phyloP scores from a whole-genome alignment of 1,140 invertebrate species.

The Drosophila truncata region DNA sequence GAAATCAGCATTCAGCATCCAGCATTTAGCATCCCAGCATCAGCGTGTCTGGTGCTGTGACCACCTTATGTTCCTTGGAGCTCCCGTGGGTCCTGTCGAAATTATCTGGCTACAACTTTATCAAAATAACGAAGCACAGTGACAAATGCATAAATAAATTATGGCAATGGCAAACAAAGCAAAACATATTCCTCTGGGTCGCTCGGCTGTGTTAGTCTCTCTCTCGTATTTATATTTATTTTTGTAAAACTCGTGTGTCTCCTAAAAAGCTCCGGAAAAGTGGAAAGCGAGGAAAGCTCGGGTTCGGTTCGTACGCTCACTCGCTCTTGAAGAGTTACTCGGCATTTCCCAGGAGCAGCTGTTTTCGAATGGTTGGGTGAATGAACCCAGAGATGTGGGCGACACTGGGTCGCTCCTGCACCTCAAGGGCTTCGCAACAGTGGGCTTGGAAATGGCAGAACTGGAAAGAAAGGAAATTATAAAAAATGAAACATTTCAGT shows the following conservation, averaged over 20 bases:
- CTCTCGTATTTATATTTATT: constrained; percentile 22
- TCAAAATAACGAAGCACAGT: constrained; percentile 66
- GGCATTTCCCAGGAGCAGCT: constrained; percentile 67
- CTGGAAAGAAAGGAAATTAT: neutral
- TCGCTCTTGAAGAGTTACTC: constrained; percentile 43
- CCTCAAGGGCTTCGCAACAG: constrained; percentile 26
- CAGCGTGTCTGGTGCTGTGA: neutral
- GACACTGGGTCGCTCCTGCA: constrained; percentile 20
- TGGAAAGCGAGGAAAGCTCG: constrained; percentile 48
- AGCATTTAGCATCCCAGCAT: neutral
- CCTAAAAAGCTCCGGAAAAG: constrained; percentile 54
- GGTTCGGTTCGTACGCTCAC: constrained; percentile 41
- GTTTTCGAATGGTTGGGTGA: constrained; percentile 73
- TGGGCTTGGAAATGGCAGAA: neutral
- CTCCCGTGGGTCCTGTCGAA: constrained; percentile 60
- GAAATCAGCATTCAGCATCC: constrained; percentile 8
- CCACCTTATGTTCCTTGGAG: constrained; percentile 3
- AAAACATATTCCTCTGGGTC: constrained; percentile 49
- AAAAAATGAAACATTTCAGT: neutral
- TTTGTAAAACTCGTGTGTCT: constrained; percentile 28
- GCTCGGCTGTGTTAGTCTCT: constrained; percentile 5
- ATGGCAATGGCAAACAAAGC: constrained; percentile 47
- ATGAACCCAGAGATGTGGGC: constrained; percentile 60
- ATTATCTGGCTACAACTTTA: constrained; percentile 79
- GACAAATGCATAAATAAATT: constrained; percentile 81